Evolutionary conservation across 2,113 vertebrate genomes (phyloP), one percentile per base, ranked within the genome.

Genomic region (Hippocampus abdominalis): DNA sequence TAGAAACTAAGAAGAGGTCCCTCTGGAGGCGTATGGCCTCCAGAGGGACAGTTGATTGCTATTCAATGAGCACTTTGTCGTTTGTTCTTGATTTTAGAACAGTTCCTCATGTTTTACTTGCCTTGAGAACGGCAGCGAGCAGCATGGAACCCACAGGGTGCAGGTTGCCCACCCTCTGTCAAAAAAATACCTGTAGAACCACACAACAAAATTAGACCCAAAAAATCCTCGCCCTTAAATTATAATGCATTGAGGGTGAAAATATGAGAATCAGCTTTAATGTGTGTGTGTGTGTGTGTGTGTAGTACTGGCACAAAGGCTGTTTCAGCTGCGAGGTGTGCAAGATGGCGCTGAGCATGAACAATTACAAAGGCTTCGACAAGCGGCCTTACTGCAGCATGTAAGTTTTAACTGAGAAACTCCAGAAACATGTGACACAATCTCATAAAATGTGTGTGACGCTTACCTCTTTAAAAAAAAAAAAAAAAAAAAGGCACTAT

Each of bases 341-440:
- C 89, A 98, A 97, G 92, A 97, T 99, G 97, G 94, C 97, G 80
- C 91, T 99, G 79, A 99, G 98, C 88, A 99, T 99, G 97, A 97
- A 94, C 77, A 99, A 94, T 90, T 99, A 99, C 92, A 98, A 98
- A 92, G 97, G 97, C 83, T 99, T 98, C 70, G 95, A 98, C 77
- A 99, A 99, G 93, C 97, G 93, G 88, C 97, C 97, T 70, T 99
- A 99, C 91, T 99, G 97, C 90, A 97, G 89, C 81, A 94, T 95
- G 96, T 98, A 86, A 97, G 97, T 95, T 86, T 12, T 23, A 21
- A 32, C 20, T 5, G 12, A 18, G 12, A 59, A 16, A 6, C 15
- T 59, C 7, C 56, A 7, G 0, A 9, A 32, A 18, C 8, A 32
- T 36, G 15, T 18, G 54, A 18, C 15, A 18, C 27, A 2, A 10